Evolutionary conservation across 1,140 invertebrate genomes (phyloP).

Genomic region (Philopotamus ludificatus): DNA sequence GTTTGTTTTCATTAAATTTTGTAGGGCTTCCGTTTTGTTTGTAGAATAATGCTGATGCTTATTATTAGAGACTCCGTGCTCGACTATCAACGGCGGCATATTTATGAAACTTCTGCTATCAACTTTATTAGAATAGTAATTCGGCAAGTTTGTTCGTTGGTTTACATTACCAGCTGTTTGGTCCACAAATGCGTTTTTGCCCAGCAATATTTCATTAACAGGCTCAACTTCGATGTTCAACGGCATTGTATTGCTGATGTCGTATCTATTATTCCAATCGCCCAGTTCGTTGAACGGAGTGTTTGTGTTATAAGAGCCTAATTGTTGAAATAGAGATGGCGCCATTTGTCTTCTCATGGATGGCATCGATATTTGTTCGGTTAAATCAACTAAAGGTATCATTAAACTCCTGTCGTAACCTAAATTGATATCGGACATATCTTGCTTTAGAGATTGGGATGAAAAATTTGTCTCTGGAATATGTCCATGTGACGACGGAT

Average conservation of each 20-base stretch:
- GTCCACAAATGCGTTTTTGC: constrained; percentile 21
- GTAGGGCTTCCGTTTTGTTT: constrained; percentile 1
- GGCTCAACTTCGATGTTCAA: constrained; percentile 34
- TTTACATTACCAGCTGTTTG: constrained; percentile 14
- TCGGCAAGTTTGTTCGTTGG: constrained; percentile 11
- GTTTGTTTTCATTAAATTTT: constrained; percentile 5
- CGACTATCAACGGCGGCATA: constrained; percentile 17
- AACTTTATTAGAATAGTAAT: constrained; percentile 27
- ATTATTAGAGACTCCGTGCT: constrained; percentile 9
- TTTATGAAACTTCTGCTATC: constrained; percentile 23
- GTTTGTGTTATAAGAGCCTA: constrained; percentile 17
- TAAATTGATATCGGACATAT: constrained; percentile 5
- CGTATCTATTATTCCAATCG: constrained; percentile 16
- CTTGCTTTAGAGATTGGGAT: not conserved
- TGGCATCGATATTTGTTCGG: constrained; percentile 15
- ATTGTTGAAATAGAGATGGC: not conserved
- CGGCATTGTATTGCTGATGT: constrained; percentile 17
- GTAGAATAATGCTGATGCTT: not conserved
- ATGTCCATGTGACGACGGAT: constrained; percentile 12
- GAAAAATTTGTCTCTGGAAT: constrained; percentile 7
- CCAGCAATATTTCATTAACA: constrained; percentile 21
- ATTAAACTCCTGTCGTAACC: constrained; percentile 23
- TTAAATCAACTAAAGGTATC: constrained; percentile 33
- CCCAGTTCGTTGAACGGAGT: constrained; percentile 15
- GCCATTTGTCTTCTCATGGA: constrained; percentile 1